A percentile compares a stretch with the other conserved stretches of the same genome.
Evolutionary conservation across 2,113 vertebrate species (phyloP).

Genomic region (Thunnus thynnus): DNA sequence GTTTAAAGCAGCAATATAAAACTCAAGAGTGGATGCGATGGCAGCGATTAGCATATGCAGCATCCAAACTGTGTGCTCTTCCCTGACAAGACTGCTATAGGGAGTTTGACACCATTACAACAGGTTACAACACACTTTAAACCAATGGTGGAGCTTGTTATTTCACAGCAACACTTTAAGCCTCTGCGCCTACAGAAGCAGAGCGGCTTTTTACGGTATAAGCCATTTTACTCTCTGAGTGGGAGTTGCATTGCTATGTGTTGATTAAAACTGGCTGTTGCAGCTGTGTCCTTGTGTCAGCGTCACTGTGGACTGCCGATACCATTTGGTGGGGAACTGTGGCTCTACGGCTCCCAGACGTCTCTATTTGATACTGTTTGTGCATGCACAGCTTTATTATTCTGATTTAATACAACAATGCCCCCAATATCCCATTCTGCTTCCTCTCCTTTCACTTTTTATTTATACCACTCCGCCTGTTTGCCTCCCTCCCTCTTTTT

Average conservation of each 20-base stretch:
- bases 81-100: conserved; percentile 31
- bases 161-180: conserved; percentile 53
- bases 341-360: conserved; percentile 54
- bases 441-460: conserved; percentile 80
- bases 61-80: background rate
- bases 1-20: conserved; percentile 30
- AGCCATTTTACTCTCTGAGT: conserved; percentile 59
- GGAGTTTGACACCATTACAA: conserved; percentile 58
- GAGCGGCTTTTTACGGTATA: conserved; percentile 35
- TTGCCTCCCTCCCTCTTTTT: background rate
- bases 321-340: conserved; percentile 42
- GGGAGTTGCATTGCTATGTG: conserved; percentile 52
- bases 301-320: conserved; percentile 29
- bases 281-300: conserved; percentile 72
- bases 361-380: conserved; percentile 82
- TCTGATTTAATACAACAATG: conserved; percentile 84
- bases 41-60: conserved; percentile 30
- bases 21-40: background rate
- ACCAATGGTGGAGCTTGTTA: conserved; percentile 30
- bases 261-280: conserved; percentile 75
- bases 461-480: conserved; percentile 67
- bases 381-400: conserved; percentile 82
- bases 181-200: conserved; percentile 16
- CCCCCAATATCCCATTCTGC: conserved; percentile 75
- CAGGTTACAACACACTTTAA: conserved; percentile 57